Evolutionary conservation across 2,113 vertebrate genomes (phyloP), one percentile per base, ranked within the genome.

Genomic region (Prolemur simus): DNA sequence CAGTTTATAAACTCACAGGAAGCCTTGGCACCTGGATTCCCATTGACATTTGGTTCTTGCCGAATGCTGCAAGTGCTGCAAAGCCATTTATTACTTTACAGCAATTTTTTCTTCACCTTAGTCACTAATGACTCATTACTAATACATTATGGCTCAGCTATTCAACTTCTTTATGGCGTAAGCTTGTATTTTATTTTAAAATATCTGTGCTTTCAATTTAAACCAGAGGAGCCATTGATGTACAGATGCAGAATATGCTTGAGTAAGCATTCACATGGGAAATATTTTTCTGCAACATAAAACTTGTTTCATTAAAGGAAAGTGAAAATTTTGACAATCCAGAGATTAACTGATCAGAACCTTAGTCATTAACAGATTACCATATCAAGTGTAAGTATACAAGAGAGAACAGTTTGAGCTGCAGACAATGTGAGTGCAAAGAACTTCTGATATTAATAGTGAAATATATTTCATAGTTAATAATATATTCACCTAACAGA

Each of bases 51-150:
- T 95, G 64, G 39, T 84, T 94, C 83, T 82, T 87, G 32, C 56
- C 0, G 27, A 84, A 88, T 80, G 13, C 1, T 93, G 15, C 14
- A 60, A 93, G 95, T 54, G 14, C 74, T 94, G 42, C 58, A 95
- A 96, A 91, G n/a, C 21, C 58, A 63, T 89, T 96, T 95, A 97
- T 89, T 92, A 80, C 74, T 71, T 54, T 77, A 90, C 37, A 93
- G 73, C 68, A 78, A 68, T 84, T 91, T 95, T 83, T 27, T 64
- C 58, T 47, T 98, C 92, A 89, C 88, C 78, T 96, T 77, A 58
- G 64, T 88, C 94, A 95, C 80, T 96, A 95, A 92, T 87, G 95
- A 93, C 71, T 95, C 89, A 95, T 95, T 95, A 92, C 52, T 95
- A 74, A 84, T 71, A 64, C 74, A 93, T 96, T 94, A 93, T 39